A percentile compares a stretch with the other conserved stretches of the same genome.
These are phyloP conservation scores for Callopanchax toddi DNA, from an alignment of 2,113 vertebrate genomes.

Conservation along the genomic window DNA sequence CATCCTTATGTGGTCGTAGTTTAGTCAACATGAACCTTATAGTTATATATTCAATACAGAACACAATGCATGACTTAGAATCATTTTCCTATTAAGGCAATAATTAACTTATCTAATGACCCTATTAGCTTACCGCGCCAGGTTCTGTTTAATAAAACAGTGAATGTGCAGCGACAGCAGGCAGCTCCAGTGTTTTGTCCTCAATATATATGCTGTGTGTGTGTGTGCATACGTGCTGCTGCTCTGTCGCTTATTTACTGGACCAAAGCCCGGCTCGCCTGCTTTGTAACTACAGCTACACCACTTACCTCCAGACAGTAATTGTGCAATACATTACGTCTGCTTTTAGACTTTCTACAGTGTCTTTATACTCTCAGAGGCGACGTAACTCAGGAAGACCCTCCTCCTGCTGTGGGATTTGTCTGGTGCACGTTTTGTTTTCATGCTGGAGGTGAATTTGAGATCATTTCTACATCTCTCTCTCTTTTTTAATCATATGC, in stretches of 20 bases:
- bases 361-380: slow-evolving; percentile 38
- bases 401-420: slow-evolving; percentile 26
- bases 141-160: slow-evolving; percentile 28
- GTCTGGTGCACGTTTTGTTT: slow-evolving; percentile 12
- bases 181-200: slow-evolving; percentile 9
- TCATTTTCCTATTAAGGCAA: slow-evolving; percentile 19
- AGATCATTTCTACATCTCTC: neutral
- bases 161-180: neutral
- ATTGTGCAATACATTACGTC: slow-evolving; percentile 44
- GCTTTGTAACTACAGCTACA: slow-evolving; percentile 39
- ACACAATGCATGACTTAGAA: slow-evolving; percentile 3
- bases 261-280: slow-evolving; percentile 33
- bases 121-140: slow-evolving; percentile 13
- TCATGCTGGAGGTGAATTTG: neutral
- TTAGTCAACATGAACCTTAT: too few relatives aligned
- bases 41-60: slow-evolving; percentile 9
- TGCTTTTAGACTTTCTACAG: slow-evolving; percentile 42
- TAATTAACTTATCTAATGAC: slow-evolving; percentile 20
- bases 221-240: slow-evolving; percentile 4
- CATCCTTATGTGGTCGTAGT: neutral
- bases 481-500: neutral
- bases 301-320: slow-evolving; percentile 18
- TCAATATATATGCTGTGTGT: slow-evolving; percentile 5
- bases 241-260: slow-evolving; percentile 23
- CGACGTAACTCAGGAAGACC: slow-evolving; percentile 38